Conservation (phyloP, 30 jellyfish, hydroid and myxozoan species). For the Clytia hemisphaerica region DNA sequence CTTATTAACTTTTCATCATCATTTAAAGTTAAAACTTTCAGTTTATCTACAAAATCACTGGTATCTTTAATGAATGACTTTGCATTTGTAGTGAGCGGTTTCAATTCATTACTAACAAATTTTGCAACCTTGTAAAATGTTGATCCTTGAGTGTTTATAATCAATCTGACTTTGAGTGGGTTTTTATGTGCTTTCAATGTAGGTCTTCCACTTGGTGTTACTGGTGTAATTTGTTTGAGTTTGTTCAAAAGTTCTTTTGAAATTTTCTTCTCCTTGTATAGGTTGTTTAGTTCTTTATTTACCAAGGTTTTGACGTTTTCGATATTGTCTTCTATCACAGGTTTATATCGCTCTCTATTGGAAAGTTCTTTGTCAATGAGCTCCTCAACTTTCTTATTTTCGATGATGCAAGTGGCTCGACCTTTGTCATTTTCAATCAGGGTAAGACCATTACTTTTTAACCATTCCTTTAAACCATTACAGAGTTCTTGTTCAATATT, state of each 20-base stretch:
- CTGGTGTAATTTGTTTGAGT: slow-evolving; percentile 4
- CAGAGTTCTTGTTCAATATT: too few relatives aligned
- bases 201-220: slow-evolving; percentile 10
- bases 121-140: slow-evolving; percentile 1
- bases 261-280: background rate
- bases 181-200: slow-evolving; percentile 9
- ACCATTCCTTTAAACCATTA: too few relatives aligned
- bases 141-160: slow-evolving; percentile 12
- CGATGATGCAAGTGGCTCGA: background rate
- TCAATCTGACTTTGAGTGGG: slow-evolving; percentile 15
- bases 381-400: background rate
- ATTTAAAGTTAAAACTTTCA: background rate
- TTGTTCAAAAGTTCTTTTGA: background rate
- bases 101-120: slow-evolving; percentile 11
- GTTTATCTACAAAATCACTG: background rate
- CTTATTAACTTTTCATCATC: slow-evolving; percentile 2
- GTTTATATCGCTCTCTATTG: background rate
- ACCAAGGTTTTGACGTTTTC: background rate
- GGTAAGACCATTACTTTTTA: too few relatives aligned
- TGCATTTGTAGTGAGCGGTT: slow-evolving; percentile 4
- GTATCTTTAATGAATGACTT: slow-evolving; percentile 7
- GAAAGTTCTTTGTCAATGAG: background rate
- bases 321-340: background rate
- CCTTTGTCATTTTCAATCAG: background rate
- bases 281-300: background rate